Base-by-base conservation (phyloP, 1,140 invertebrate genomes). In the Mycetomoellerius zeteki region DNA sequence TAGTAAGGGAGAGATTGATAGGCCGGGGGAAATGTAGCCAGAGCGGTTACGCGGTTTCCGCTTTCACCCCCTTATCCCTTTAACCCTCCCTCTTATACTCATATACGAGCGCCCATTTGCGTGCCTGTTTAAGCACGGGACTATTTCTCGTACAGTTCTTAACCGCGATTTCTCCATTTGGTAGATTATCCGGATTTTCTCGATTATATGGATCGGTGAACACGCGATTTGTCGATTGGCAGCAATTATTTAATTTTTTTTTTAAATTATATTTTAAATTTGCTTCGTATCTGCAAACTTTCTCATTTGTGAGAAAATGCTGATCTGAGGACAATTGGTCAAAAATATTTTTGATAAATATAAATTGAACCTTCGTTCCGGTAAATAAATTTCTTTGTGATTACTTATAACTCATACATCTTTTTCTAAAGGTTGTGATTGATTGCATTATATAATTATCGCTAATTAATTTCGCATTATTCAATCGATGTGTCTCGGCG, bases 1-100 rank as follows among this genome's bases (percentile, higher is more conserved):
- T 91, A 91, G 69, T 72, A 72, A 58, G 69, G 58, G 24, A 72
- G 30, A 60, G 30, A 65, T 56, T 85, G 72, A 88, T 75, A 78
- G 82, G n/a, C 16, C 60, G 71, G 87, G 87, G 86, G 67, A 81
- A 89, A 89, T 89, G 88, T 89, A 89, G 87, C 82, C 60, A 87
- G 62, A 80, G 21, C 62, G 43, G 43, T 24, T 50, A 78, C 76
- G 76, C 75, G 78, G 37, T 58, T 86, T 73, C 80, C 33, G 37
- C 19, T 12, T 50, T 52, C 47, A 50, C 60, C 14, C 27, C 69
- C 24, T 27, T 43, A 52, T 47, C 24, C 47, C 30, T 30, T 65
- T 65, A 47, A 75, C 87, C 62, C 54, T 14, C 58, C 47, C 84
- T 86, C 69, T 86, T 82, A 43, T 37, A 21, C 82, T 69, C 58